Evolutionary conservation across 2,888 invertebrate species (phyloP).

Genomic region (Ichneumoninae sp.): DNA sequence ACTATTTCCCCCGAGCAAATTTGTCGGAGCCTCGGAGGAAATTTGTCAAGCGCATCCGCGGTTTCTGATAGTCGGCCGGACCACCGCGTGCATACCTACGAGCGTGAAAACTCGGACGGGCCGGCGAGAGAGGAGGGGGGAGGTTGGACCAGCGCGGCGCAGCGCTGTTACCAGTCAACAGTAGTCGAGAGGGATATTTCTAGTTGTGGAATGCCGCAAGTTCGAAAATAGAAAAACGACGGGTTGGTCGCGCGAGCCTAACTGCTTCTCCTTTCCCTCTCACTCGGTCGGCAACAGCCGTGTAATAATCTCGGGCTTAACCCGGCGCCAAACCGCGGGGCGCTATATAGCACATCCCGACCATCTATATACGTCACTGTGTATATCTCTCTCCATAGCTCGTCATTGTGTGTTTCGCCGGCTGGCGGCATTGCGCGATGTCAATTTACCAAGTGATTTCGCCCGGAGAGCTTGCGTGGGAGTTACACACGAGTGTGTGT

Average conservation of each 20-base stretch:
- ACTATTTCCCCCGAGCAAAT: too few species aligned
- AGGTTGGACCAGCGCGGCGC: slow-evolving; percentile 27
- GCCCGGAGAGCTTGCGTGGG: slow-evolving; percentile 54
- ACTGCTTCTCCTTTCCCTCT: slow-evolving; percentile 26
- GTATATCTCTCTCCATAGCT: slow-evolving; percentile 5
- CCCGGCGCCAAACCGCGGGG: slow-evolving; percentile 54
- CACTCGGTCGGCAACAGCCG: slow-evolving; percentile 19
- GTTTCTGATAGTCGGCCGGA: slow-evolving; percentile 19
- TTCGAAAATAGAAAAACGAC: slow-evolving; percentile 69
- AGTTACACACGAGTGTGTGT: slow-evolving; percentile 28
- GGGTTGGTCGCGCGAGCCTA: slow-evolving; percentile 45
- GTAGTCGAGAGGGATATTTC: slow-evolving; percentile 67
- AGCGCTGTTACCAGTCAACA: slow-evolving; percentile 54
- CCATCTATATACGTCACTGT: neutral
- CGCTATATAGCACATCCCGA: neutral
- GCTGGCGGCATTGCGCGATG: slow-evolving; percentile 54
- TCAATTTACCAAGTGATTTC: slow-evolving; percentile 61
- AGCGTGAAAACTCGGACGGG: slow-evolving; percentile 33
- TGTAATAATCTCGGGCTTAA: slow-evolving; percentile 52
- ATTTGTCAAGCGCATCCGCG: too few species aligned
- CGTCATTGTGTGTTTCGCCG: slow-evolving; percentile 37
- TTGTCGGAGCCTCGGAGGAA: too few species aligned
- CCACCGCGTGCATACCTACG: slow-evolving; percentile 30
- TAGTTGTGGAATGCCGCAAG: slow-evolving; percentile 66
- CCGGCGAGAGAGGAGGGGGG: neutral